phyloP scores from a whole-genome alignment of 2,888 invertebrate genomes.

The Cabera pusaria region DNA sequence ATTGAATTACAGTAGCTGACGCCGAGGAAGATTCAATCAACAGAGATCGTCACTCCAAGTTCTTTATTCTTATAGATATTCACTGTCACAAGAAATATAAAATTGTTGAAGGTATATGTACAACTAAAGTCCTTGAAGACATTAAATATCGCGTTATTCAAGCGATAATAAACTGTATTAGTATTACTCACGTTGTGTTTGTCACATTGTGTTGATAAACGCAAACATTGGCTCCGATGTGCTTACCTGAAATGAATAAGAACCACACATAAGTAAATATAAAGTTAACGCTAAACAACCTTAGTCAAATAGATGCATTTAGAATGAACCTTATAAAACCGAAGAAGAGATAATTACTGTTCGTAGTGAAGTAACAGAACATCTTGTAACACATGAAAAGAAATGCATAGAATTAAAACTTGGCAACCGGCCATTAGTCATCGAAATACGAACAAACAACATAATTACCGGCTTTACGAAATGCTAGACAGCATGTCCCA shows the following conservation, averaged over 20 bases:
- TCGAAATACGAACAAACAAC: conserved; percentile 22
- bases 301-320: too few species aligned
- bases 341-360: conserved; percentile 4
- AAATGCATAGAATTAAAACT: conserved; percentile 23
- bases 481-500: conserved; percentile 20
- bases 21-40: conserved; percentile 36
- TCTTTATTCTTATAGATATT: conserved; percentile 9
- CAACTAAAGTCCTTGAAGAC: not conserved
- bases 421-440: conserved; percentile 22
- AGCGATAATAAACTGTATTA: conserved; percentile 2
- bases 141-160: conserved; percentile 3
- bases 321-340: too few species aligned
- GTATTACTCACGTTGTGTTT: conserved; percentile 23
- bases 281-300: too few species aligned
- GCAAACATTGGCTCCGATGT: conserved; percentile 8
- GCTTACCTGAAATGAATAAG: conserved; percentile 32
- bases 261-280: conserved; percentile 3
- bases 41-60: conserved; percentile 20
- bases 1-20: conserved; percentile 58
- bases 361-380: conserved; percentile 12
- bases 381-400: conserved; percentile 13
- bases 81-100: too few species aligned
- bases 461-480: conserved; percentile 19
- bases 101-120: not conserved
- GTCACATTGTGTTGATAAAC: conserved; percentile 10